Evolutionary conservation across 2,888 invertebrate species (phyloP).

Genomic region (Coelinius sp.): DNA sequence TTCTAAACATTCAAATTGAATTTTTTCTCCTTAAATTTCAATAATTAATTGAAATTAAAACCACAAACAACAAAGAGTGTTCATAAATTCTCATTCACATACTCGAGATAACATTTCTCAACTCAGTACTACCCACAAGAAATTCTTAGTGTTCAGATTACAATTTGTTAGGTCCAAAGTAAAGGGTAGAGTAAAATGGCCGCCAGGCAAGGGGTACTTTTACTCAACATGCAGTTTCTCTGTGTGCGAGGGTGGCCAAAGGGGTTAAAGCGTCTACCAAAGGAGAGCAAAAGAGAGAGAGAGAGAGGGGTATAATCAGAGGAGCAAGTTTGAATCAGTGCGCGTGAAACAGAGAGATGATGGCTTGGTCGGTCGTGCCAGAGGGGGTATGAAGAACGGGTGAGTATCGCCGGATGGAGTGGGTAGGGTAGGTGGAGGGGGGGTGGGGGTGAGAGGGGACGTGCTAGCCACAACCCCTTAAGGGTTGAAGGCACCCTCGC

Average conservation of each 20-base stretch:
- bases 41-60: no score
- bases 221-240: conserved; percentile 55
- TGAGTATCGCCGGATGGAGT: background rate
- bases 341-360: conserved; percentile 33
- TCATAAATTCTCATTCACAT: no score
- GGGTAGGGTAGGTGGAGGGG: conserved; percentile 32
- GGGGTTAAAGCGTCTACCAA: conserved; percentile 62
- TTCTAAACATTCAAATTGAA: no score
- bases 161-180: conserved; percentile 66
- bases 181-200: conserved; percentile 69
- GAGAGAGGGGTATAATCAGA: conserved; percentile 43
- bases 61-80: no score
- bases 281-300: conserved; percentile 44
- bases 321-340: conserved; percentile 6
- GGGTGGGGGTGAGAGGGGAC: conserved; percentile 55
- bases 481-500: conserved; percentile 70
- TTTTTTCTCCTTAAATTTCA: no score
- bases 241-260: conserved; percentile 60
- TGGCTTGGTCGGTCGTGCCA: conserved; percentile 45
- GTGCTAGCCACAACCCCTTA: conserved; percentile 71
- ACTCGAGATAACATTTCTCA: background rate
- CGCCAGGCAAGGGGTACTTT: conserved; percentile 69
- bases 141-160: conserved; percentile 67
- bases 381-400: conserved; percentile 19
- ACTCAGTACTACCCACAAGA: conserved; percentile 48